A percentile compares a stretch with the other conserved stretches of the same genome.
Conservation (phyloP, 2,888 invertebrate species). For the Drosophila percnosoma region DNA sequence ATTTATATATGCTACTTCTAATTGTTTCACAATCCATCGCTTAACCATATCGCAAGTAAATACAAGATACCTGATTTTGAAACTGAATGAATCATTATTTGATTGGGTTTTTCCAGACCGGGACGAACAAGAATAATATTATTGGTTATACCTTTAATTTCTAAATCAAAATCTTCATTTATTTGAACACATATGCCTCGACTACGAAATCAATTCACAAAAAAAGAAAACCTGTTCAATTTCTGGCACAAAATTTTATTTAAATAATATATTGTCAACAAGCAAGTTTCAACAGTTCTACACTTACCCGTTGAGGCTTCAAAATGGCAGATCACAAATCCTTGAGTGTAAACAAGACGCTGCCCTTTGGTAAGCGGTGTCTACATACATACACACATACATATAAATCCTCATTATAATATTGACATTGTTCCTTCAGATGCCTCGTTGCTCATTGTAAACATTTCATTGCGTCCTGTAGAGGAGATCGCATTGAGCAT, state of each 20-base stretch:
- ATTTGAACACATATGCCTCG: background rate
- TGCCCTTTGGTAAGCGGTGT: slow-evolving; percentile 77
- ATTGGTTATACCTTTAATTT: background rate
- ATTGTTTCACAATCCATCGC: background rate
- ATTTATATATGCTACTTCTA: background rate
- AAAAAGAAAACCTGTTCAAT: background rate
- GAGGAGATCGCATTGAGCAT: slow-evolving; percentile 86
- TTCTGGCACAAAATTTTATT: background rate
- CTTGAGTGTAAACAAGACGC: slow-evolving; percentile 72
- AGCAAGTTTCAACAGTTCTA: background rate
- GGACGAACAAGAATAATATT: background rate
- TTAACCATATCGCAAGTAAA: background rate
- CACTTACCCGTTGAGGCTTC: background rate
- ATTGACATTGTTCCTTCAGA: slow-evolving; percentile 46
- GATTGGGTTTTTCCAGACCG: background rate
- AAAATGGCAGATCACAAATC: slow-evolving; percentile 42
- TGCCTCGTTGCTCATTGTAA: slow-evolving; percentile 80
- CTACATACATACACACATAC: background rate
- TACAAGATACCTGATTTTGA: slow-evolving; percentile 2
- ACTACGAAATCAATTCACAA: slow-evolving; percentile 2
- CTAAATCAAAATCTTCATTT: background rate
- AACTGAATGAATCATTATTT: background rate
- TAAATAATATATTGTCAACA: background rate
- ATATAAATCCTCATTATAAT: background rate
- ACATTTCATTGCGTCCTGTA: slow-evolving; percentile 87